Conservation (phyloP, 1,140 invertebrate genomes). For the Elymnias hypermnestra region DNA sequence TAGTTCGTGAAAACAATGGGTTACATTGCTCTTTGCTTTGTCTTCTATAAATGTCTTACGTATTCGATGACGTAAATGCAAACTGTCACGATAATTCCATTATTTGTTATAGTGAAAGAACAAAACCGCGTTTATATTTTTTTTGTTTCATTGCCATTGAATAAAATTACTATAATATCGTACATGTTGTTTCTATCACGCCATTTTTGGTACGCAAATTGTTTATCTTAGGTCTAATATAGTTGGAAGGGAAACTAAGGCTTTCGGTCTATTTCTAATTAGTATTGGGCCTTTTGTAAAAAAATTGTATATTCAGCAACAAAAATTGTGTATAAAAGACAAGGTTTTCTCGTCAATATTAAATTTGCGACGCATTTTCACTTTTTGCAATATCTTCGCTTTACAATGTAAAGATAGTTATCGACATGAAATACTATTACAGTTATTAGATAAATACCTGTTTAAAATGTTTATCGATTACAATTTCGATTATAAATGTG, state of each 20-base stretch:
- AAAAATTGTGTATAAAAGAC: neutral
- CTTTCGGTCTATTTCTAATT: neutral
- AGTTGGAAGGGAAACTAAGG: neutral
- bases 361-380: too few relatives aligned
- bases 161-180: conserved; percentile 4
- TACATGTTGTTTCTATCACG: conserved; percentile 3
- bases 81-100: neutral
- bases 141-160: neutral
- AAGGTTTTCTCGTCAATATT: too few relatives aligned
- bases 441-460: too few relatives aligned
- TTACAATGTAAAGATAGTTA: too few relatives aligned
- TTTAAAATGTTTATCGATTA: too few relatives aligned
- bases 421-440: too few relatives aligned
- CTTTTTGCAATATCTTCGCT: neutral
- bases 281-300: conserved; percentile 9
- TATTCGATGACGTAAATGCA: conserved; percentile 9
- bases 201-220: neutral
- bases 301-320: conserved; percentile 11
- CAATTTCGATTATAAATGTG: too few relatives aligned
- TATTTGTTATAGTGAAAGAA: conserved; percentile 2
- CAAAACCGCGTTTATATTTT: conserved; percentile 1
- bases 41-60: too few relatives aligned
- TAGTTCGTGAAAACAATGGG: too few relatives aligned
- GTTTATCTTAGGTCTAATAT: neutral
- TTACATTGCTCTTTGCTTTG: too few relatives aligned